Percentiles rank a stretch among this genome's conserved stretches.
phyloP scores from a whole-genome alignment of 2,797 vertebrate species.

The Pantherophis vulpinus region DNA sequence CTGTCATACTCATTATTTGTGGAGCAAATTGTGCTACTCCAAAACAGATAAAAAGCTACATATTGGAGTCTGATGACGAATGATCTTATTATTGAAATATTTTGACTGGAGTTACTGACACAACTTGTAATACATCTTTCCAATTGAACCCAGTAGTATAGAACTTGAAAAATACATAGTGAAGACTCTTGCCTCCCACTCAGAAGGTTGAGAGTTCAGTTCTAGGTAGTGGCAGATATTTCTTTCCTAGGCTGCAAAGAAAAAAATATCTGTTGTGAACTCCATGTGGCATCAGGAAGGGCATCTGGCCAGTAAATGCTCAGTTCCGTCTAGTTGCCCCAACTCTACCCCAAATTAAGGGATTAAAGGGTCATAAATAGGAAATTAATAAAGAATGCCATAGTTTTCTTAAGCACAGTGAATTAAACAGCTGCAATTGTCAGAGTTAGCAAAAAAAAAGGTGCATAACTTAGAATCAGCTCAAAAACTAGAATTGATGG shows the following conservation, averaged over 20 bases:
- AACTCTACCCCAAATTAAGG: not conserved
- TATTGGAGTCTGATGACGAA: not conserved
- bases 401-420: not conserved
- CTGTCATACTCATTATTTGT: not conserved
- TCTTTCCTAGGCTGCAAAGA: not conserved
- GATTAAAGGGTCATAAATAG: not conserved
- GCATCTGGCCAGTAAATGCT: not conserved
- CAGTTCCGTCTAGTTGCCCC: not conserved
- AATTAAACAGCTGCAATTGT: not conserved
- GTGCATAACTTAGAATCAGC: not conserved
- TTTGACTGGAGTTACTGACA: not conserved
- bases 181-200: not conserved
- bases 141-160: not conserved
- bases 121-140: not conserved
- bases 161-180: not conserved
- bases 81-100: not conserved
- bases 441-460: not conserved
- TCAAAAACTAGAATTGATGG: not conserved
- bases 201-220: not conserved
- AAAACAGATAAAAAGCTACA: not conserved
- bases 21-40: not conserved
- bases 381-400: not conserved
- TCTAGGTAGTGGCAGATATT: not conserved
- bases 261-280: not conserved
- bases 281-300: not conserved